Evolutionary conservation across 2,888 invertebrate species (phyloP), one percentile per base, ranked within the genome.

Genomic region (Salticus scenicus): DNA sequence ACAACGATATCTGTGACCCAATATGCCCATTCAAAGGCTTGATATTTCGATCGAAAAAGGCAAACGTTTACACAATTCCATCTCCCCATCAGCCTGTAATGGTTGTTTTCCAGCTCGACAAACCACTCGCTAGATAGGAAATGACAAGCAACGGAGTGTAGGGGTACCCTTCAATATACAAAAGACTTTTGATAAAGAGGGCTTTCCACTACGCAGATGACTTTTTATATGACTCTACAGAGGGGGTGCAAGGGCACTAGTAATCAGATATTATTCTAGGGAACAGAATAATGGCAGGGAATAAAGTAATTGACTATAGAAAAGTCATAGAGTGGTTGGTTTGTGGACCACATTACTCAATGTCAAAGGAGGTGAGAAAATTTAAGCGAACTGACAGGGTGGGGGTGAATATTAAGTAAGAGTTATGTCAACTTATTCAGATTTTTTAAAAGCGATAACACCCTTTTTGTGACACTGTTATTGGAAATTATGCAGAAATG

Each of bases 81-180:
- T 83, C 77, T 77, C 69, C 57, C 76, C 57, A 75, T 81, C 75
- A 76, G 75, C 70, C 83, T 77, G 72, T 83, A 83, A 83, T 83
- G 77, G 83, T 83, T 71, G 83, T 77, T 77, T 83, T 77, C 77
- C 67, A 72, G 72, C 67, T 77, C 77, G 77, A 83, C 83, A 83
- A 83, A 83, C 83, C 83, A 83, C 83, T 83, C 83, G 72, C 72
- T 67, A 42, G 77, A 83, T 83, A 77, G 83, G 83, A 83, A 83
- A 83, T 83, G 83, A 83, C 83, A 83, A 83, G 77, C 41, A 57
- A 27, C 47, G 75, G 82, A 27, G 14, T 28, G 47, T 42, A 30
- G 70, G 31, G 41, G 70, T 12, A 51, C 57, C 47, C 69, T 41
- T 70, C 47, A 31, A 76, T 69, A 28, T 47, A 71, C 82, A 82